phyloP scores from a whole-genome alignment of 2,113 vertebrate genomes.

The Reinhardtius hippoglossoides region DNA sequence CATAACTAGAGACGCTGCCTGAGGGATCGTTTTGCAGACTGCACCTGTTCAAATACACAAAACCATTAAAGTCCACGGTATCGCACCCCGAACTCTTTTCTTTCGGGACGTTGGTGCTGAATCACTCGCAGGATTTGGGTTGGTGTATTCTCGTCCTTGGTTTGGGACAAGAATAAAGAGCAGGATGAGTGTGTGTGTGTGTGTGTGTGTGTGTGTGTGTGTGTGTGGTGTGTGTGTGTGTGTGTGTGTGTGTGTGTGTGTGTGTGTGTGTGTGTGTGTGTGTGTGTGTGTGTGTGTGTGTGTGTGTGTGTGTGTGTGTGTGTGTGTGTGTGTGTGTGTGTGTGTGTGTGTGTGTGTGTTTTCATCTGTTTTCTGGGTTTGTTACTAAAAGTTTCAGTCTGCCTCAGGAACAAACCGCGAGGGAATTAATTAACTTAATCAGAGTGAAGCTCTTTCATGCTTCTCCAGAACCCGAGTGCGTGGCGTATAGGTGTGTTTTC shows the following conservation, averaged over 20 bases:
- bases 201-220: no score
- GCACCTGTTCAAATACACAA: no score
- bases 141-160: neutral
- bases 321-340: neutral
- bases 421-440: conserved; percentile 57
- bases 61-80: no score
- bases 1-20: no score
- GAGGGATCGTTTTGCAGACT: no score
- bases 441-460: conserved; percentile 33
- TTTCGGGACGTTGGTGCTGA: neutral
- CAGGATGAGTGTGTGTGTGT: neutral
- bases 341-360: neutral
- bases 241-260: neutral
- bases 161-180: neutral
- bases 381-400: conserved; percentile 24
- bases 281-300: neutral
- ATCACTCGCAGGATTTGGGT: neutral
- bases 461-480: conserved; percentile 33
- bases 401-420: neutral
- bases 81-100: no score
- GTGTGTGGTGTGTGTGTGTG: neutral
- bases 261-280: neutral
- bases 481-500: neutral
- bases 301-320: neutral
- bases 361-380: conserved; percentile 11